Conservation (phyloP, 2,113 vertebrate genomes). For the Pitta sordida region DNA sequence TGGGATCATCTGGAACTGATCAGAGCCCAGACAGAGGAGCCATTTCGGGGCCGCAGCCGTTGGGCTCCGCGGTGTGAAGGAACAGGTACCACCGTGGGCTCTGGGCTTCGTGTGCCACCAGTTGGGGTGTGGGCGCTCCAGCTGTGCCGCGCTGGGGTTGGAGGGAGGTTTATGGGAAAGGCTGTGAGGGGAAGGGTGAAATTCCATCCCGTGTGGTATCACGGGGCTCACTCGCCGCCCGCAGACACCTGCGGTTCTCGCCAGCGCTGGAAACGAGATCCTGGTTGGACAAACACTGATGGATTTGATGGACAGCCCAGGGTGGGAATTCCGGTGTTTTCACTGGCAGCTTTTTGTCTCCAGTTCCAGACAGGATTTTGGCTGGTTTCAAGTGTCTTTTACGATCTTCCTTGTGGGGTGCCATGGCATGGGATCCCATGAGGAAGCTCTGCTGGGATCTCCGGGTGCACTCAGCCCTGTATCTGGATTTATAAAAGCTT, state of each 20-base stretch:
- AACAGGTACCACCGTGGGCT: fast-evolving
- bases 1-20: background rate
- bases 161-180: background rate
- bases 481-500: background rate
- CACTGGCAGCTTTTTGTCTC: background rate
- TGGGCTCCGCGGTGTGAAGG: background rate
- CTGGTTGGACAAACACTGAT: background rate
- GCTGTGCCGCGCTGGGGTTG: background rate
- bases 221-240: background rate
- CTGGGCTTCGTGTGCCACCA: fast-evolving
- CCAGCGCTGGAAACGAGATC: background rate
- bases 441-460: background rate
- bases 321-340: background rate
- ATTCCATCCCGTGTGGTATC: fast-evolving
- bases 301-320: background rate
- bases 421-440: background rate
- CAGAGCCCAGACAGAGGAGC: background rate
- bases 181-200: background rate
- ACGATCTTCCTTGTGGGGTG: fast-evolving
- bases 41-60: fast-evolving
- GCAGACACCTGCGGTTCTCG: background rate
- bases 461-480: background rate
- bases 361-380: slow-evolving; percentile 6
- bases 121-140: background rate
- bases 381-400: background rate